These are phyloP conservation scores for Tiphia femorata DNA, from an alignment of 2,888 invertebrate species.

Conservation along the genomic window DNA sequence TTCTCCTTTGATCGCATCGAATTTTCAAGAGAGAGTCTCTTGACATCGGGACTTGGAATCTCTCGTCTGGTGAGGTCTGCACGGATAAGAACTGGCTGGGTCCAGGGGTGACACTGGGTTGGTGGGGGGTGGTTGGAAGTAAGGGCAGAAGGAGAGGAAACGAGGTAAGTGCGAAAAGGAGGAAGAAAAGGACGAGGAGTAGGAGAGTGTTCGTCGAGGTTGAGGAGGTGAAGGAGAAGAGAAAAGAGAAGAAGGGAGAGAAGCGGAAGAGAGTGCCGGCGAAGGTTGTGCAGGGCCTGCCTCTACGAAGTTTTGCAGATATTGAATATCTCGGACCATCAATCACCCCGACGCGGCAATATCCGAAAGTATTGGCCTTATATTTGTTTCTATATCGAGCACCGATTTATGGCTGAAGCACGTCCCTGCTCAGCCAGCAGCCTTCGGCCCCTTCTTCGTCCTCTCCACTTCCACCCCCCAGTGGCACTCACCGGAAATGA, in stretches of 20 bases:
- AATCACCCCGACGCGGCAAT: constrained; percentile 62
- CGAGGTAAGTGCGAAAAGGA: not conserved
- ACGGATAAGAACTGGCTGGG: constrained; percentile 21
- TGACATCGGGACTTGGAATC: too few relatives aligned
- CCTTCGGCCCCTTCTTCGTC: too few relatives aligned
- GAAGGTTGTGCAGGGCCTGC: constrained; percentile 28
- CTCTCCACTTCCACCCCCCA: constrained; percentile 19
- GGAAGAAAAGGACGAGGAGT: not conserved
- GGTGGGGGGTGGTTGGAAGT: too few relatives aligned
- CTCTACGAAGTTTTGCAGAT: constrained; percentile 59
- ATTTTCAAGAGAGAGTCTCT: not conserved
- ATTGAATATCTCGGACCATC: constrained; percentile 67
- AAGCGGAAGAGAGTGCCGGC: constrained; percentile 27
- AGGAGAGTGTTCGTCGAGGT: not conserved
- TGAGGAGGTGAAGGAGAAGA: constrained; percentile 11
- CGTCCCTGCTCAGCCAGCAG: constrained; percentile 31
- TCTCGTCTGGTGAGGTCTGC: too few relatives aligned
- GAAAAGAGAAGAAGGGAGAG: constrained; percentile 1
- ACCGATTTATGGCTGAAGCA: constrained; percentile 52
- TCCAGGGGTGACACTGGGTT: constrained; percentile 12
- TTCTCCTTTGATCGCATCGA: not conserved
- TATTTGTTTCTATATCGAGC: constrained; percentile 58
- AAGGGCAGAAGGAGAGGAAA: not conserved
- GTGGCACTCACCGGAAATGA: too few relatives aligned
- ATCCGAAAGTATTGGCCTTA: constrained; percentile 62